Conservation (phyloP, 1,140 invertebrate species). For the Gonatopus flavifemur region DNA sequence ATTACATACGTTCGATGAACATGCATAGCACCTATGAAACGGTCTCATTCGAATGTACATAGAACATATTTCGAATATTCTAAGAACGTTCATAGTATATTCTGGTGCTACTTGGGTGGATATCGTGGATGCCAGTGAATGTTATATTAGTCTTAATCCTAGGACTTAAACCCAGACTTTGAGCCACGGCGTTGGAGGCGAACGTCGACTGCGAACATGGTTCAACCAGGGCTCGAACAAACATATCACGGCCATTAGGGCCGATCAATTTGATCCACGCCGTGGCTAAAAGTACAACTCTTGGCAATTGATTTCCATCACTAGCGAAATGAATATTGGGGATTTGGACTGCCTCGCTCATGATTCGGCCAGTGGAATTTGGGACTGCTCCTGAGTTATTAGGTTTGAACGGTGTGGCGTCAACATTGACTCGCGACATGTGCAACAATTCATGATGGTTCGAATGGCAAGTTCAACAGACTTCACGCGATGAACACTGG, state of each 20-base stretch:
- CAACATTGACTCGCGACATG: neutral
- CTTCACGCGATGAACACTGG: neutral
- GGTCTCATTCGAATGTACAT: too few species aligned
- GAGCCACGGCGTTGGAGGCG: too few species aligned
- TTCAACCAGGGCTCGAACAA: neutral
- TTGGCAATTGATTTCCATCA: neutral
- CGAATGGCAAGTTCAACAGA: neutral
- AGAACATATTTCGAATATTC: too few species aligned
- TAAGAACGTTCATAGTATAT: too few species aligned
- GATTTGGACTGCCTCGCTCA: neutral
- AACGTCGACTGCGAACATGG: neutral
- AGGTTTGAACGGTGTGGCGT: neutral
- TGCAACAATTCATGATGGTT: slow-evolving; percentile 1
- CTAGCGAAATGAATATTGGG: neutral
- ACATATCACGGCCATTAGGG: neutral
- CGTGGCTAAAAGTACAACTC: neutral
- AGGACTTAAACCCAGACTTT: too few species aligned
- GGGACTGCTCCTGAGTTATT: neutral
- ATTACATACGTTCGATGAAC: too few species aligned
- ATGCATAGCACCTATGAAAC: too few species aligned
- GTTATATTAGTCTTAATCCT: too few species aligned
- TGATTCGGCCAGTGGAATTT: neutral
- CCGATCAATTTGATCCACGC: neutral
- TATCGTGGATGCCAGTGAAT: too few species aligned
- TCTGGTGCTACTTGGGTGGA: too few species aligned